Evolutionary conservation across 2,113 vertebrate species (phyloP), one percentile per base, ranked within the genome.

Genomic region (Muntiacus reevesi): DNA sequence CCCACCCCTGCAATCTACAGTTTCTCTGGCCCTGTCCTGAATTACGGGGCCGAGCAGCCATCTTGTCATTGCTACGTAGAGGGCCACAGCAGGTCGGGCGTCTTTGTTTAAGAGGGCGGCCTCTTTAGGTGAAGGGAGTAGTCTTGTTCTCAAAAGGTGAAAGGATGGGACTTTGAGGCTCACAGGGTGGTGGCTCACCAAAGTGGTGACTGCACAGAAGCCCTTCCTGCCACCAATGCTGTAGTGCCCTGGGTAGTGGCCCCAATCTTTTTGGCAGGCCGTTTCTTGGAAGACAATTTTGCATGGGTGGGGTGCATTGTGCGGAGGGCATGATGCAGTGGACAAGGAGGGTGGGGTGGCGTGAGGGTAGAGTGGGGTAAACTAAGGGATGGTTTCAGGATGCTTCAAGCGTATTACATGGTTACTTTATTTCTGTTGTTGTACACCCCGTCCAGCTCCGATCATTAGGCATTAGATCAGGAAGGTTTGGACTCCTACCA

Each of bases 11-110:
- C 9, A 10, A 3, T 71, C 5, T 0, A 4, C n/a, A 36, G 17
- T n/a, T n/a, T n/a, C n/a, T n/a, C n/a, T n/a, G n/a, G n/a, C 4
- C n/a, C 17, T 71, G 9, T 21, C n/a, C 64, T 1, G 8, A 36
- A 8, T 71, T 19, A 4, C 8, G 4, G 4, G 16, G 64, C 16
- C 0, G 0, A 64, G 36, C 5, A 14, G 17, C 4, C 5, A 50
- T 23, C 0, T 25, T 7, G 36, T 30, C 12, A 6, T 91, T 52
- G 78, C 67, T 11, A 21, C 5, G 0, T 2, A 2, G 28, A 45
- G 2, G 23, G 28, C 40, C 54, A n/a, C n/a, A n/a, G 40, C 14
- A 6, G 19, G 30, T 25, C 7, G 23, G 40, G 62, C 3, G 19
- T 12, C 57, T 81, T 45, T 23, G 13, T 83, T 9, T 40, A n/a